These are phyloP conservation scores for Zenarchopterus dispar DNA, from an alignment of 2,797 vertebrate species.

Conservation along the genomic window DNA sequence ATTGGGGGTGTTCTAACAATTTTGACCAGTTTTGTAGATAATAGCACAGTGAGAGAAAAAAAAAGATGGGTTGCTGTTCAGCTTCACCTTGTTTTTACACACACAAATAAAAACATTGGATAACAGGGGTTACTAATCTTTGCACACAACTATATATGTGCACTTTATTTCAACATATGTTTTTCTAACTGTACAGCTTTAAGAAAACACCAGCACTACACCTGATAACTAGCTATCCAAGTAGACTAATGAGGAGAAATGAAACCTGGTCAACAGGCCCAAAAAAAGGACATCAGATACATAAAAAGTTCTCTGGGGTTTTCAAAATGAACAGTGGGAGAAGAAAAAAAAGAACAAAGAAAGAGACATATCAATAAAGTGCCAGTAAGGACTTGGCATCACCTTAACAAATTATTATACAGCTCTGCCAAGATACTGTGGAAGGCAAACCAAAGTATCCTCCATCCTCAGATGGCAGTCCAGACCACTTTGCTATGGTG, in stretches of 20 bases:
- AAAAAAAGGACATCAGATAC: constrained; percentile 65
- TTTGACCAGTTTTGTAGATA: too few species aligned
- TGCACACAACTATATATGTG: too few species aligned
- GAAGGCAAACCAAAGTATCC: constrained; percentile 58
- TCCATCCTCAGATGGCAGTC: constrained; percentile 48
- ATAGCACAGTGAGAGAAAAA: too few species aligned
- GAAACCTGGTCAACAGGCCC: constrained; percentile 74
- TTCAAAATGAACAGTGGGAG: constrained; percentile 70
- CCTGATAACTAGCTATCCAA: constrained; percentile 62
- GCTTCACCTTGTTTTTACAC: too few species aligned
- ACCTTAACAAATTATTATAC: constrained; percentile 47
- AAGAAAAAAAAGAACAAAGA: constrained; percentile 69
- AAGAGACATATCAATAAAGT: constrained; percentile 72
- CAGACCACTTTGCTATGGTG: constrained; percentile 40
- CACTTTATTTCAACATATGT: too few species aligned
- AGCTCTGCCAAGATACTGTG: constrained; percentile 49
- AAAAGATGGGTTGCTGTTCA: too few species aligned
- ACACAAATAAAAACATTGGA: too few species aligned
- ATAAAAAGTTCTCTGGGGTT: constrained; percentile 78
- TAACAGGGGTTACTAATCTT: too few species aligned
- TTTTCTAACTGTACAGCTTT: constrained; percentile 1
- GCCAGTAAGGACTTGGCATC: constrained; percentile 72
- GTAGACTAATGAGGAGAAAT: constrained; percentile 52
- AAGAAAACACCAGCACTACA: constrained; percentile 12
- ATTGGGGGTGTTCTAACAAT: too few species aligned